A percentile compares a stretch with the other conserved stretches of the same genome.
Conservation (phyloP, 2,888 invertebrate species). For the Zhengitettix transpicula region DNA sequence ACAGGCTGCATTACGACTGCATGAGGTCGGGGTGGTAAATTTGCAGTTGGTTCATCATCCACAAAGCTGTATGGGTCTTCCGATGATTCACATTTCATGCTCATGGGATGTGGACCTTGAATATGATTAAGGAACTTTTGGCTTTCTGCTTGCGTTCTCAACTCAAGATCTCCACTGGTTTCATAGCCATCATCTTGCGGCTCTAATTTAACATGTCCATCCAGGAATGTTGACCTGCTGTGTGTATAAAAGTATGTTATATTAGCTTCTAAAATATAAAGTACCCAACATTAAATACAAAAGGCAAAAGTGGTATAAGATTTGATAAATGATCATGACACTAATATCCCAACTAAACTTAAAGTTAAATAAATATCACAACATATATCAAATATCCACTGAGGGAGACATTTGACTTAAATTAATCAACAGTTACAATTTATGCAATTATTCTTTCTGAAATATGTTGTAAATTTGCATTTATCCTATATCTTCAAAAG, state of each 20-base stretch:
- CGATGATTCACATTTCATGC: conserved; percentile 39
- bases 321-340: too few species aligned
- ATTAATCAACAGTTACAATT: too few species aligned
- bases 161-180: conserved; percentile 39
- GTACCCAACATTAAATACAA: neutral
- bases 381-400: too few species aligned
- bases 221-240: conserved; percentile 14
- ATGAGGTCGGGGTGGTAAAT: conserved; percentile 22
- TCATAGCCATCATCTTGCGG: conserved; percentile 81
- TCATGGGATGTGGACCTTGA: conserved; percentile 5
- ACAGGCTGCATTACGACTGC: conserved; percentile 25
- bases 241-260: neutral
- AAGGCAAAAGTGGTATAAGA: neutral
- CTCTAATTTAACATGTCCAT: conserved; percentile 38
- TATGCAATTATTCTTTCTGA: too few species aligned
- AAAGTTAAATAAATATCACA: too few species aligned
- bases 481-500: too few species aligned
- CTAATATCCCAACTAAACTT: too few species aligned
- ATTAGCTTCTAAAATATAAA: neutral
- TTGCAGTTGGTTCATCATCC: conserved; percentile 42
- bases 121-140: conserved; percentile 14
- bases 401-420: too few species aligned
- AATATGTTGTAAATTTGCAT: too few species aligned
- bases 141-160: conserved; percentile 15
- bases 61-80: conserved; percentile 78